Conservation (phyloP, 1,140 invertebrate genomes). For the Sitophilus oryzae region DNA sequence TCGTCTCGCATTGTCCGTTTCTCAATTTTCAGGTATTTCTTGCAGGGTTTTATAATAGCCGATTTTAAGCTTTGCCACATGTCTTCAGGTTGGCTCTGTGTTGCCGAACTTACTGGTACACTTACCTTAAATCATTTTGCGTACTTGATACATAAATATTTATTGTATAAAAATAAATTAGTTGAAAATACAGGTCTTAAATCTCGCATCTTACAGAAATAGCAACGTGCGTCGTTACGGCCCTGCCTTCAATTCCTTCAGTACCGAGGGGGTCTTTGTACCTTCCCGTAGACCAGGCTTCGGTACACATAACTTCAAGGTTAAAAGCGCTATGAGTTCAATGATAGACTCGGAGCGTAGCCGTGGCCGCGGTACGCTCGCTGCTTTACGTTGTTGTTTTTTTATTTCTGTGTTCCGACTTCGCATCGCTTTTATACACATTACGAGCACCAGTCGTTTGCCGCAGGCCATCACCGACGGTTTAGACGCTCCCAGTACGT, state of each 20-base stretch:
- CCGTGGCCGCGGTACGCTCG: slow-evolving; percentile 16
- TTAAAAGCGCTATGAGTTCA: slow-evolving; percentile 23
- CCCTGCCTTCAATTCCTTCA: slow-evolving; percentile 18
- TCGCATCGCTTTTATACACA: background rate
- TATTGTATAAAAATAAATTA: background rate
- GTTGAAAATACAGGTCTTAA: background rate
- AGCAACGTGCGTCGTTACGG: background rate
- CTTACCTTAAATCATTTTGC: too few species aligned
- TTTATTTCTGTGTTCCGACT: too few species aligned
- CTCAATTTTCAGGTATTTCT: too few species aligned
- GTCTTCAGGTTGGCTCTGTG: too few species aligned
- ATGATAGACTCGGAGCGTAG: slow-evolving; percentile 26
- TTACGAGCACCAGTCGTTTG: slow-evolving; percentile 1
- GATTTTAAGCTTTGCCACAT: too few species aligned
- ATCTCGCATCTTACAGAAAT: too few species aligned
- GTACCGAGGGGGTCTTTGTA: slow-evolving; percentile 23
- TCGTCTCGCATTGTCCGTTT: too few species aligned
- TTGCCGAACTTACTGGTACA: too few species aligned
- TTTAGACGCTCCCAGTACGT: slow-evolving; percentile 18
- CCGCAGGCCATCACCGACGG: slow-evolving; percentile 12
- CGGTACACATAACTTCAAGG: slow-evolving; percentile 25
- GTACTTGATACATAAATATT: too few species aligned
- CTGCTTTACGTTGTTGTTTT: too few species aligned
- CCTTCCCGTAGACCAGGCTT: slow-evolving; percentile 23
- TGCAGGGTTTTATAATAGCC: too few species aligned